These are phyloP conservation scores for Pasiphila rectangulata DNA, from an alignment of 2,888 invertebrate species.

Conservation along the genomic window DNA sequence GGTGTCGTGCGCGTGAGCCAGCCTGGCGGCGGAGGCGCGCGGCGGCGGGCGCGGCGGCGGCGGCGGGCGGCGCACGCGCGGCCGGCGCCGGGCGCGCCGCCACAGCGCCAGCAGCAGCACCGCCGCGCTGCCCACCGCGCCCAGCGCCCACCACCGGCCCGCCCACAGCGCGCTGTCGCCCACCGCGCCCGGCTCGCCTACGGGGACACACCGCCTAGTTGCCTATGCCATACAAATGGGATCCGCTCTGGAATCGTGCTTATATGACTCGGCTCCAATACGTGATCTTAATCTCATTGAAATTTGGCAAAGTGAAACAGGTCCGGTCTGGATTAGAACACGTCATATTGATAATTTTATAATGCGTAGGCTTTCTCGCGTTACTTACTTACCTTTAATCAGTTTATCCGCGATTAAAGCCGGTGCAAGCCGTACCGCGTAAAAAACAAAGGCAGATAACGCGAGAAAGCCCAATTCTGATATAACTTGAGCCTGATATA, in stretches of 20 bases:
- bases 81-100: slow-evolving; percentile 41
- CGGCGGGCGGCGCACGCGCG: slow-evolving; percentile 53
- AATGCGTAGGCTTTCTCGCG: background rate
- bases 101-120: slow-evolving; percentile 42
- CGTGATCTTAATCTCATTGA: background rate
- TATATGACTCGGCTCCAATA: slow-evolving; percentile 22
- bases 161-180: slow-evolving; percentile 16
- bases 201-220: slow-evolving; percentile 48
- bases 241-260: slow-evolving; percentile 19
- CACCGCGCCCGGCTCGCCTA: slow-evolving; percentile 41
- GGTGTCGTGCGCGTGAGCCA: slow-evolving; percentile 57
- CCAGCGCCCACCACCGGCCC: slow-evolving; percentile 40
- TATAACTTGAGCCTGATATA: too few relatives aligned
- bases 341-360: too few relatives aligned
- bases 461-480: too few relatives aligned
- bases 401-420: too few relatives aligned
- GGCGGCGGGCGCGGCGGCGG: slow-evolving; percentile 67
- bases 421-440: too few relatives aligned
- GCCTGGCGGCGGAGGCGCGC: slow-evolving; percentile 66
- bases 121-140: slow-evolving; percentile 50
- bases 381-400: background rate
- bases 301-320: background rate
- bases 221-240: slow-evolving; percentile 24
- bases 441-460: too few relatives aligned
- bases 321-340: background rate